Evolutionary conservation across 2,113 vertebrate genomes (phyloP), one percentile per base, ranked within the genome.

Genomic region (Antechinus stuartii): DNA sequence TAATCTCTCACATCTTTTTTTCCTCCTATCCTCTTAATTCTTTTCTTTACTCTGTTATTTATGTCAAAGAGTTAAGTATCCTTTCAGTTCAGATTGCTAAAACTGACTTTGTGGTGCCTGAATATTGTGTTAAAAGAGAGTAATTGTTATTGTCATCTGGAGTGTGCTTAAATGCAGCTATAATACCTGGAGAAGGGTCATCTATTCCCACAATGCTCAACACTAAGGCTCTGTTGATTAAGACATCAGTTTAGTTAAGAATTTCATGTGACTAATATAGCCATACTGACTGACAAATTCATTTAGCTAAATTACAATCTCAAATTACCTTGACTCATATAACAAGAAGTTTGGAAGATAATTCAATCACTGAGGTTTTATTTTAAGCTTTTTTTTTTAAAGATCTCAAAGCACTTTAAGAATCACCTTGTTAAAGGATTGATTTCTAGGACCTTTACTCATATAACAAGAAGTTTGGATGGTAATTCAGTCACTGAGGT

Each of bases 91-190:
- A 97, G 56, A 95, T 94, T 90, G 91, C 94, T 84, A 19, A 91
- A 96, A 92, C 96, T 95, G 47, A 2, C 97, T 98, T 97, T 96
- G 55, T 50, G 94, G 92, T 92, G 56, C 97, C 92, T 96, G 84
- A 92, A 93, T 96, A 61, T 55, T 68, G 2, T 26, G 56, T 94
- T 97, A 95, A 56, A n/a, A 93, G 95, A 93, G 54, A 46, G 84
- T 92, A 98, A 97, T 96, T 97, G 96, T 97, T 50, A 47, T 95
- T 98, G 91, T 97, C 55, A 92, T 57, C 92, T 96, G 94, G 92
- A 98, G 95, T 94, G 91, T 92, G 91, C 47, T 27, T 97, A 94
- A 25, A 76, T 95, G 93, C 53, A 97, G 96, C 92, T 42, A 10
- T 6, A 11, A 61, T 92, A 93, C 93, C 54, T 98, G 25, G 93